Evolutionary conservation across 2,113 vertebrate species (phyloP), one percentile per base, ranked within the genome.

Genomic region (Saguinus imperator): DNA sequence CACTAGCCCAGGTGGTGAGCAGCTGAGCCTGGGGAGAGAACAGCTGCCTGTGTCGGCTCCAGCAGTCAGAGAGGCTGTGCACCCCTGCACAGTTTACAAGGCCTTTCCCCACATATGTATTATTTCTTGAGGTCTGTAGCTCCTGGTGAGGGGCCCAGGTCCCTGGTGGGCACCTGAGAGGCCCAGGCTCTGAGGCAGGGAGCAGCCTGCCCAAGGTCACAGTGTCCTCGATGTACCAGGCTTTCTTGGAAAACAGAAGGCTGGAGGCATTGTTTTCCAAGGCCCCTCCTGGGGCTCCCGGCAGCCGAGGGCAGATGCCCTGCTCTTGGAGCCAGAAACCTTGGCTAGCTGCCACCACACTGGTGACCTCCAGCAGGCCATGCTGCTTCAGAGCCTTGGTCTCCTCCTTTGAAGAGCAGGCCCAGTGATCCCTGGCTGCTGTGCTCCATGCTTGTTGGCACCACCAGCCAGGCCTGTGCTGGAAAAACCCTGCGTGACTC

Each of bases 1-100:
- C 88, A 70, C 43, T 64, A 4, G 23, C 76, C 95, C 97, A 97
- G 97, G 96, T 96, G 96, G 84, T 3, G 27, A 97, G 87, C 95
- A 97, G 95, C 97, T 96, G 96, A 58, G 87, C 66, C 52, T 5
- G 0, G 45, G 73, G 77, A 93, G 83, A 81, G 66, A 79, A 94
- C 97, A 97, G 94, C 96, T 96, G 97, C 40, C 37, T 0, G 0
- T 23, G 55, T 1, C 18, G 23, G 83, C 18, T 12, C 21, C 77
- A 35, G 35, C 58, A 25, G 21, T 0, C 1, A 85, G 29, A 57
- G 81, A 90, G 58, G 48, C 48, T 35, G 14, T 20, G 14, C 1
- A 37, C 2, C 45, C 18, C 48, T 68, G 55, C 13, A n/a, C 13
- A 17, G 72, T 29, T 7, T 32, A 8, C 8, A 40, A 68, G 52